Base-by-base conservation (phyloP, 2,888 invertebrate genomes). In the Phyllotreta striolata region DNA sequence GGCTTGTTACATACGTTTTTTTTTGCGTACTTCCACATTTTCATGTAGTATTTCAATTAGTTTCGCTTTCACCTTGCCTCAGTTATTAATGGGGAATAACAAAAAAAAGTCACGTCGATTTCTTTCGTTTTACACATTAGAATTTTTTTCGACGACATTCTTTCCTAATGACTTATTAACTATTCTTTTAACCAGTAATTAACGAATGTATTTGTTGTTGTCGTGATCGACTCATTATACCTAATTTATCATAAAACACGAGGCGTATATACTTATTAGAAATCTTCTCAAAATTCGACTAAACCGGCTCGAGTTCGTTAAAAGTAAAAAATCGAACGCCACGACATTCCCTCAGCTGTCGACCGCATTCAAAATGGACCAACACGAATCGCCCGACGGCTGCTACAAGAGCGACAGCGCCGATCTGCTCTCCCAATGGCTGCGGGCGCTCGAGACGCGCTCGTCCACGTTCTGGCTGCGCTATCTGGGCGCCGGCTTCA, bases 391-490 rank as follows among this genome's bases (percentile, higher is more conserved):
- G 6, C 68, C 72, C 58, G 72, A 73, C 52, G 71, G 65, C 34
- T 55, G 62, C 37, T 70, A 68, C 55, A 57, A 67, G 41, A 67
- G 46, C 14, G 70, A 66, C 7, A 70, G 71, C 9, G 56, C 69
- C 0, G 61, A 75, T 51, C 54, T 80, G 41, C 62, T 81, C 49
- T 76, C 78, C 43, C 76, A 80, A 49, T 81, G 81, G 81, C 70
- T 81, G 62, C 76, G 76, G 64, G 79, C 80, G 5, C 61, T 81
- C 63, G 80, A 81, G 66, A 75, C 76, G 44, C 73, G 78, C 12
- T 81, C 80, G 5, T 79, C 79, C 38, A 58, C 80, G 37, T 80
- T 80, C 67, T 80, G 80, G 80, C 64, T 80, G 56, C 78, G 78
- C 60, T 80, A 80, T 65, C 62, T 77, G 40, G 77, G 77, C 62